A percentile compares a stretch with the other conserved stretches of the same genome.
Evolutionary conservation across 2,888 invertebrate genomes (phyloP).

Genomic region (Alsophila aescularia): DNA sequence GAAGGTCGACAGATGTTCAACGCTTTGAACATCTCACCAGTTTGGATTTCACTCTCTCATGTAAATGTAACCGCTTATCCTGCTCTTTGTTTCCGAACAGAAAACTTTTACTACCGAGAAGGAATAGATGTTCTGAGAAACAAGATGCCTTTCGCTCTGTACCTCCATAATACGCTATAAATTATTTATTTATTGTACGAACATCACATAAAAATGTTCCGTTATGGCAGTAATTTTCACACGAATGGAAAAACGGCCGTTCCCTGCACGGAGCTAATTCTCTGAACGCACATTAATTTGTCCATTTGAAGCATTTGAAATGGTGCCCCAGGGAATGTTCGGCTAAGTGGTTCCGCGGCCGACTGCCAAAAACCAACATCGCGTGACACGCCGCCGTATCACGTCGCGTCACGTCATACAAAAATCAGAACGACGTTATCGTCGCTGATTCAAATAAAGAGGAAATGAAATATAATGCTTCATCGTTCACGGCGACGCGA

Average conservation of each 20-base stretch:
- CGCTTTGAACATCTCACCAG: constrained; percentile 18
- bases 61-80: constrained; percentile 17
- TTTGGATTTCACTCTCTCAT: constrained; percentile 8
- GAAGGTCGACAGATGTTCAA: neutral
- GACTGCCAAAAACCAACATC: constrained; percentile 8
- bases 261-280: constrained; percentile 3
- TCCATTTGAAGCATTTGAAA: constrained; percentile 16
- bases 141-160: neutral
- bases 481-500: constrained; percentile 13
- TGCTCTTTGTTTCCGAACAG: constrained; percentile 8
- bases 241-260: neutral
- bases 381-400: constrained; percentile 16
- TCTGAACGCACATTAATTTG: constrained; percentile 18
- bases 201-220: constrained; percentile 1
- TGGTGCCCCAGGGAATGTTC: neutral
- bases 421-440: constrained; percentile 35
- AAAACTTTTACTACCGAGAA: neutral
- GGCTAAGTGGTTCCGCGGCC: constrained; percentile 6
- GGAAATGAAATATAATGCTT: constrained; percentile 31
- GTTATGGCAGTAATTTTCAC: constrained; percentile 12
- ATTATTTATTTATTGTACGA: constrained; percentile 5
- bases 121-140: neutral
- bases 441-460: constrained; percentile 21
- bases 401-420: constrained; percentile 29
- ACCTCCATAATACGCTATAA: constrained; percentile 3